A percentile compares a stretch with the other conserved stretches of the same genome.
Evolutionary conservation across 1,140 invertebrate genomes (phyloP).

Genomic region (Brachionus asplanchnoidis): DNA sequence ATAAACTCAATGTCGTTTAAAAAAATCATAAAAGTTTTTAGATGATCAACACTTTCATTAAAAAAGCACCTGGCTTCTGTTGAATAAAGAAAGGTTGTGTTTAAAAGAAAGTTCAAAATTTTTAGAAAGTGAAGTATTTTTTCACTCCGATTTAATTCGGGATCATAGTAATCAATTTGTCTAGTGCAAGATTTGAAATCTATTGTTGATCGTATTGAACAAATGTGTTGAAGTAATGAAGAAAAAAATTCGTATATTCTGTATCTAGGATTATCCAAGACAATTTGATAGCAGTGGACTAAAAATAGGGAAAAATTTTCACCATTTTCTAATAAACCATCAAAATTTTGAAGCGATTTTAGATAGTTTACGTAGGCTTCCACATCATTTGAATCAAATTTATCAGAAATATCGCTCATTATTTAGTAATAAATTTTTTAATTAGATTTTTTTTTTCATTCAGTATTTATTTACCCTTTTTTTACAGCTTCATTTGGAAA

Average conservation of each 20-base stretch:
- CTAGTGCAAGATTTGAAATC: not conserved
- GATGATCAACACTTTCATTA: not conserved
- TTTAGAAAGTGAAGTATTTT: not conserved
- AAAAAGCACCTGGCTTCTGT: not conserved
- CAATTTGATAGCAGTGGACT: not conserved
- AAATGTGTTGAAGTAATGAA: not conserved
- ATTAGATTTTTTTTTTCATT: not conserved
- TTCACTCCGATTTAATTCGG: not conserved
- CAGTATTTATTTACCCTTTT: not conserved
- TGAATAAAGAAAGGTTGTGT: not conserved
- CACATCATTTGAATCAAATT: not conserved
- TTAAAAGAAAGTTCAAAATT: not conserved
- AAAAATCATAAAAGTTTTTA: not conserved
- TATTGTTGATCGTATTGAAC: not conserved
- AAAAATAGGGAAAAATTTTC: not conserved
- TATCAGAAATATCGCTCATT: not conserved
- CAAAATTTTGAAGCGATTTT: not conserved
- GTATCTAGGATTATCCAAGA: not conserved
- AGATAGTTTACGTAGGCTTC: not conserved
- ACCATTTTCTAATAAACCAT: not conserved
- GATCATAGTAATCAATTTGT: not conserved
- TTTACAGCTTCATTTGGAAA: not conserved
- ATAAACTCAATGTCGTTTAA: not conserved
- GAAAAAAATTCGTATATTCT: not conserved
- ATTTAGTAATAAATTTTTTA: not conserved